Evolutionary conservation across 2,888 invertebrate genomes (phyloP).

Genomic region (Microplitis deprimator): DNA sequence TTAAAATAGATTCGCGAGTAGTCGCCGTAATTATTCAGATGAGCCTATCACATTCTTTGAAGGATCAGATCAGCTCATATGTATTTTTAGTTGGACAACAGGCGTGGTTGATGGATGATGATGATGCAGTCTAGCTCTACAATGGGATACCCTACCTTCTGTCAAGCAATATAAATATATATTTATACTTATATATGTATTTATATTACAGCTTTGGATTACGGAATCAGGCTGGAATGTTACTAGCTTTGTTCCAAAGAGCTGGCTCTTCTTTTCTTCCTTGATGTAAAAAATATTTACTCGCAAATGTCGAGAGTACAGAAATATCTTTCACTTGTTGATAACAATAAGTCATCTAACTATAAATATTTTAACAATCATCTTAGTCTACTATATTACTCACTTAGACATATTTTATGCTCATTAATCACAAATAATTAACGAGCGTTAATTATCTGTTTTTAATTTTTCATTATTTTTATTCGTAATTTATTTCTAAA

Average conservation of each 20-base stretch:
- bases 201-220: constrained; percentile 31
- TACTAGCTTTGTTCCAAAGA: constrained; percentile 26
- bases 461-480: background rate
- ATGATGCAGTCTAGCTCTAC: constrained; percentile 40
- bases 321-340: constrained; percentile 18
- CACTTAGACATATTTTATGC: background rate
- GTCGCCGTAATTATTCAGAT: background rate
- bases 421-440: background rate
- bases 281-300: constrained; percentile 8
- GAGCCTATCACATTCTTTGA: background rate
- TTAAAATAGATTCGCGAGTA: background rate
- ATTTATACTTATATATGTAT: constrained; percentile 15
- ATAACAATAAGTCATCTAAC: constrained; percentile 4
- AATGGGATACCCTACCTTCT: constrained; percentile 1
- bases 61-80: background rate
- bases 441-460: background rate
- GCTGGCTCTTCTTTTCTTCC: background rate
- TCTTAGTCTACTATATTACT: background rate
- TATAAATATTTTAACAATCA: background rate
- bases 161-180: constrained; percentile 5
- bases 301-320: constrained; percentile 31
- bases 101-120: constrained; percentile 44
- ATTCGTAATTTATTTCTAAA: too few species aligned
- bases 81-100: constrained; percentile 32
- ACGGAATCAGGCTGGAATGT: constrained; percentile 49